Evolutionary conservation across 2,888 invertebrate species (phyloP).

Genomic region (Harmothoe impar): DNA sequence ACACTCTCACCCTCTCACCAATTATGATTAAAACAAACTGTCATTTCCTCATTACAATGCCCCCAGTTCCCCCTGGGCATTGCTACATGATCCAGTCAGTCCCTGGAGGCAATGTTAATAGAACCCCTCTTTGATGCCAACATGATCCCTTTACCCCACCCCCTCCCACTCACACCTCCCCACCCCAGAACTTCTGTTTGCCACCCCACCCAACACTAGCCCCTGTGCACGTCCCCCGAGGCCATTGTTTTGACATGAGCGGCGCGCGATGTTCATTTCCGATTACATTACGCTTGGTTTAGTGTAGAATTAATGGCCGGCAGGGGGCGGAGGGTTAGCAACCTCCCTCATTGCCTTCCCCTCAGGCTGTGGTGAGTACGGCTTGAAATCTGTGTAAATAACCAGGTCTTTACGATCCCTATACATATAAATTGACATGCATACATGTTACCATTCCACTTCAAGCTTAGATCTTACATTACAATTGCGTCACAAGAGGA

Average conservation of each 20-base stretch:
- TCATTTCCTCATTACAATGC: slow-evolving; percentile 20
- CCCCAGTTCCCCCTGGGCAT: background rate
- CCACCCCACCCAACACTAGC: background rate
- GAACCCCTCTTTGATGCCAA: slow-evolving; percentile 5
- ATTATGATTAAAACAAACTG: slow-evolving; percentile 51
- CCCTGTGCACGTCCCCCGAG: slow-evolving; percentile 16
- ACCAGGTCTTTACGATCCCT: no score
- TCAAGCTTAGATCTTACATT: no score
- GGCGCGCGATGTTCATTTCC: slow-evolving; percentile 54
- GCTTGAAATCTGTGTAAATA: no score
- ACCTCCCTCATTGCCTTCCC: no score
- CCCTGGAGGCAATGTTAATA: slow-evolving; percentile 23
- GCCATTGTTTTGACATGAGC: slow-evolving; percentile 54
- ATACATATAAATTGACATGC: no score
- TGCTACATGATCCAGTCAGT: slow-evolving; percentile 11
- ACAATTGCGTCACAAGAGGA: no score
- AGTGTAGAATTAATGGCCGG: slow-evolving; percentile 53
- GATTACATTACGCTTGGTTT: slow-evolving; percentile 50
- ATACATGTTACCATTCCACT: no score
- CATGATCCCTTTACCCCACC: slow-evolving; percentile 34
- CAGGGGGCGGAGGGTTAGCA: no score
- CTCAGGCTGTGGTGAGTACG: no score
- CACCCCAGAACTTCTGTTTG: background rate
- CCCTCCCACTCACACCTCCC: background rate
- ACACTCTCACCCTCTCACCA: background rate